Conservation (phyloP, 2,888 invertebrate genomes). For the Mimachlamys varia region DNA sequence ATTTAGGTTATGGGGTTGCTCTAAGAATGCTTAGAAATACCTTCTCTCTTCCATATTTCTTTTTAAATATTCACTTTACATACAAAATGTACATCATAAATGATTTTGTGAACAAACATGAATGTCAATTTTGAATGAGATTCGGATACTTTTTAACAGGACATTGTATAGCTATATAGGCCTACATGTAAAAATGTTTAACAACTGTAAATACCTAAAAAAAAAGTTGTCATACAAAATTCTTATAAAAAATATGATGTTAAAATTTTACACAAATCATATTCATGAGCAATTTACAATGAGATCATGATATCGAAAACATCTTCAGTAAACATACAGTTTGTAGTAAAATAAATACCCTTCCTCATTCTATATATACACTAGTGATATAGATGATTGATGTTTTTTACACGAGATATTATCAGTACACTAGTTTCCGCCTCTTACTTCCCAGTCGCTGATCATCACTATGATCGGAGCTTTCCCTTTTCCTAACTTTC, state of each 20-base stretch:
- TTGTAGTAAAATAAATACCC: conserved; percentile 4
- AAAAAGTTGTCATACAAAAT: neutral
- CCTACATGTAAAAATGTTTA: neutral
- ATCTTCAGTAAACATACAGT: neutral
- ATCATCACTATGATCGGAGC: neutral
- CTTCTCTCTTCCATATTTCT: too few species aligned
- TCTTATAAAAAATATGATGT: neutral
- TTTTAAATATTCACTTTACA: too few species aligned
- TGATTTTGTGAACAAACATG: too few species aligned
- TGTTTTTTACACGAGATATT: neutral
- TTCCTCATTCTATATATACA: neutral
- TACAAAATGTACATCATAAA: too few species aligned
- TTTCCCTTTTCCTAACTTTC: neutral
- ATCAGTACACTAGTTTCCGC: neutral
- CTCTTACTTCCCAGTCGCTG: neutral
- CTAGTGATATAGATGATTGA: neutral
- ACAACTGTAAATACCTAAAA: neutral
- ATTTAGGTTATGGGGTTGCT: too few species aligned
- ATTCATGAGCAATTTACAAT: neutral
- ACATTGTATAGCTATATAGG: too few species aligned
- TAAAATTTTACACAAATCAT: neutral
- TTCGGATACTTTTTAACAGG: neutral
- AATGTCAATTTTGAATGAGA: neutral
- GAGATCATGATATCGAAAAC: neutral
- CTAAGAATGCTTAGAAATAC: too few species aligned